Conservation (phyloP, 2,113 vertebrate species). For the Astatoreochromis straeleni region DNA sequence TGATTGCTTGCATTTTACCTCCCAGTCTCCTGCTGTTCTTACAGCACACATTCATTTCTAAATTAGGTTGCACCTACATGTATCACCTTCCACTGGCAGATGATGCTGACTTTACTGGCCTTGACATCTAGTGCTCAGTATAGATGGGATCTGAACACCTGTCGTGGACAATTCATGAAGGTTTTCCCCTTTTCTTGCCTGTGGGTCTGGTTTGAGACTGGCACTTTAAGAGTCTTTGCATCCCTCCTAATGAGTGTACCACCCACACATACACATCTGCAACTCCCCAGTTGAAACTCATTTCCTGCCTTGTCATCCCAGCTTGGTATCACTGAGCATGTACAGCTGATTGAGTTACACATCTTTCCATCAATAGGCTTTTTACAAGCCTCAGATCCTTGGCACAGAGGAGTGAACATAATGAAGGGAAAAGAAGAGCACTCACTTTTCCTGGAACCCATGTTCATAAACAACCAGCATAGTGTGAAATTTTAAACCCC, state of each 20-base stretch:
- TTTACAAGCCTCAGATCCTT: not conserved
- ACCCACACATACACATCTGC: not conserved
- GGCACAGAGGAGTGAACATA: not conserved
- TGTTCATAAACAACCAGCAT: not conserved
- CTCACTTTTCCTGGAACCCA: conserved; percentile 7
- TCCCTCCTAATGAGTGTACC: not conserved
- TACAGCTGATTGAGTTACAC: conserved; percentile 36
- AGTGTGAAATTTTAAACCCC: conserved; percentile 35
- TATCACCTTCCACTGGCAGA: not conserved
- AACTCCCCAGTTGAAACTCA: not conserved
- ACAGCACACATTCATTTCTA: not conserved
- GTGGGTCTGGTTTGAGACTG: not conserved
- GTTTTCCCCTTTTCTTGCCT: not conserved
- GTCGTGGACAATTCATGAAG: not conserved
- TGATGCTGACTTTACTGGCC: not conserved
- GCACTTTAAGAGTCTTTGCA: not conserved
- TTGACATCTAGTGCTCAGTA: not conserved
- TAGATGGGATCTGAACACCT: no score
- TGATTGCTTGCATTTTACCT: accelerated
- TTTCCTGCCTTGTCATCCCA: conserved; percentile 37
- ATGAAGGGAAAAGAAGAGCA: not conserved
- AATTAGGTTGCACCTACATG: not conserved
- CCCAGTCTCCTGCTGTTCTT: not conserved
- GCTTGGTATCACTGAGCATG: not conserved
- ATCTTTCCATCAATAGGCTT: not conserved